These are phyloP conservation scores for Thalassaphorura encarpata DNA, from an alignment of 1,140 invertebrate genomes.

Conservation along the genomic window DNA sequence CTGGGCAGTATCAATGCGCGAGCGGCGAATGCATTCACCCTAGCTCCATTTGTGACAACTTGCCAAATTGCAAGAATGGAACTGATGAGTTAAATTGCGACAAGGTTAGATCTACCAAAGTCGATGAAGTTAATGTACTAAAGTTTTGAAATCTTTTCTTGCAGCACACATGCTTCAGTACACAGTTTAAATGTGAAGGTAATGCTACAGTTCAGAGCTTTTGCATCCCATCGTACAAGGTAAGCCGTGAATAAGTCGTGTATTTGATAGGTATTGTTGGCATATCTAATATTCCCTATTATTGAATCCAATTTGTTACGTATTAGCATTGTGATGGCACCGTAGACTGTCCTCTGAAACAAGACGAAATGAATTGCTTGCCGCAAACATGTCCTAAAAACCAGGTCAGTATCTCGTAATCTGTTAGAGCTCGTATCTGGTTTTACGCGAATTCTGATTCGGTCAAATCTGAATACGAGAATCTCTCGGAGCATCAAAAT, in stretches of 20 bases:
- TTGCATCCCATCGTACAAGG: conserved; percentile 43
- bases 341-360: conserved; percentile 43
- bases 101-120: conserved; percentile 41
- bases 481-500: too few species aligned
- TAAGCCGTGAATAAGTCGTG: too few species aligned
- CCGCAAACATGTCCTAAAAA: conserved; percentile 49
- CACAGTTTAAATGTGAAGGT: conserved; percentile 44
- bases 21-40: conserved; percentile 56
- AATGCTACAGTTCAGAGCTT: conserved; percentile 35
- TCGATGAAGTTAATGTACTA: too few species aligned
- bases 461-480: too few species aligned
- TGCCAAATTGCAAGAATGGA: conserved; percentile 42
- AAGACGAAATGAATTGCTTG: conserved; percentile 59
- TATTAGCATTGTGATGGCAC: conserved; percentile 3
- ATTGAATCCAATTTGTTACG: conserved; percentile 33
- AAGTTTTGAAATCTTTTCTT: too few species aligned
- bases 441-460: too few species aligned
- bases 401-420: conserved; percentile 40
- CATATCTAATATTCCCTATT: conserved; percentile 33
- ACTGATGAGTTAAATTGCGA: conserved; percentile 46
- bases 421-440: too few species aligned
- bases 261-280: too few species aligned
- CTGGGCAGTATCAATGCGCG: conserved; percentile 54
- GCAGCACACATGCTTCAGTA: conserved; percentile 43
- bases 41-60: conserved; percentile 48